Evolutionary conservation across 2,888 invertebrate species (phyloP).

Genomic region (Teleogryllus oceanicus): DNA sequence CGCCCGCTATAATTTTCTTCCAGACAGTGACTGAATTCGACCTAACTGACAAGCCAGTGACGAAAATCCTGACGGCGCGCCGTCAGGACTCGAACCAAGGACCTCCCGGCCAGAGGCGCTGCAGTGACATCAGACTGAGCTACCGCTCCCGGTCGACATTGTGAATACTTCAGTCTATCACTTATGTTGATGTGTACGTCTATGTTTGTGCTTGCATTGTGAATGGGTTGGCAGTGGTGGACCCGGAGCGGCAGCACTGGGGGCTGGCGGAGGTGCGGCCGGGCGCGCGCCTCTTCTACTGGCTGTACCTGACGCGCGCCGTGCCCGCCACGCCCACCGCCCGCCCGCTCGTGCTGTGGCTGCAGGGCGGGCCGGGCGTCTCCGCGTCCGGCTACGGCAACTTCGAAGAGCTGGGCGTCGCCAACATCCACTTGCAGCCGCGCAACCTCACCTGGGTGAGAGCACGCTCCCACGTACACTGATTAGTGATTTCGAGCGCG

Average conservation of each 20-base stretch:
- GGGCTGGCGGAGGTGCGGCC: slow-evolving; percentile 68
- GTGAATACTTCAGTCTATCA: too few relatives aligned
- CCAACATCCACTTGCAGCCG: slow-evolving; percentile 62
- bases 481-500: too few relatives aligned
- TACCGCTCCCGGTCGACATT: too few relatives aligned
- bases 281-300: slow-evolving; percentile 81
- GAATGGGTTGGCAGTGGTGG: slow-evolving; percentile 46
- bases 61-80: too few relatives aligned
- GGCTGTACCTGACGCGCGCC: slow-evolving; percentile 75
- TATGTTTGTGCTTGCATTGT: too few relatives aligned
- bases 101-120: too few relatives aligned
- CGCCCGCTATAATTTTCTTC: too few relatives aligned
- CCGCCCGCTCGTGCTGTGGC: slow-evolving; percentile 76
- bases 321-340: slow-evolving; percentile 46
- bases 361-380: slow-evolving; percentile 83
- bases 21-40: too few relatives aligned
- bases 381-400: slow-evolving; percentile 83
- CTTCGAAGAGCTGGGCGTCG: slow-evolving; percentile 77
- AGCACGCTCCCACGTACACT: neutral
- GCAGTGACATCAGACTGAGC: too few relatives aligned
- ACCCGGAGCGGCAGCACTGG: slow-evolving; percentile 67
- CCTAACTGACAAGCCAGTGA: too few relatives aligned
- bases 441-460: slow-evolving; percentile 73
- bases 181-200: too few relatives aligned
- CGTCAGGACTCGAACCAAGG: too few relatives aligned